These are phyloP conservation scores for Cephalophus harveyi DNA, from an alignment of 2,113 vertebrate genomes.

Conservation along the genomic window DNA sequence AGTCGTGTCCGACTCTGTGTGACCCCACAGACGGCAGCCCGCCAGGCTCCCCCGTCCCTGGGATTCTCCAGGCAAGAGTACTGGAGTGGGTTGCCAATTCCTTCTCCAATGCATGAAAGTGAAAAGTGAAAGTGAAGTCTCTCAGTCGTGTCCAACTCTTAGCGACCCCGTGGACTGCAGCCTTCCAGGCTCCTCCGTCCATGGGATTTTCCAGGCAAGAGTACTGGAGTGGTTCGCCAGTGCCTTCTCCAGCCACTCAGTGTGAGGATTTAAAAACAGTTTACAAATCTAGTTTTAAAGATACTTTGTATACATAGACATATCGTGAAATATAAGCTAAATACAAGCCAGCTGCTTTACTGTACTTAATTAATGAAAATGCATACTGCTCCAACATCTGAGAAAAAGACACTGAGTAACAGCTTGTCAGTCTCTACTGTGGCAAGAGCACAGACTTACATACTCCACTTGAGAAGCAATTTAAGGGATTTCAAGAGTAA, in stretches of 20 bases:
- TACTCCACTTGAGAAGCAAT: neutral
- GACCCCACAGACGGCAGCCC: too few relatives aligned
- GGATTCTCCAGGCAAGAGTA: too few relatives aligned
- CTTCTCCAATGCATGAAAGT: too few relatives aligned
- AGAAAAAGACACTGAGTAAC: neutral
- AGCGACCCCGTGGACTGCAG: too few relatives aligned
- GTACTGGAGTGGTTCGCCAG: too few relatives aligned
- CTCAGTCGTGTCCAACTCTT: too few relatives aligned
- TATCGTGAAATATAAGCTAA: neutral
- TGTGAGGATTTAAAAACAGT: neutral
- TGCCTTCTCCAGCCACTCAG: neutral
- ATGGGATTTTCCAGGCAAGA: too few relatives aligned
- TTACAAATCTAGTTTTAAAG: neutral
- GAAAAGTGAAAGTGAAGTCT: too few relatives aligned
- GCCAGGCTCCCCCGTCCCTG: too few relatives aligned
- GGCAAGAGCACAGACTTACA: neutral
- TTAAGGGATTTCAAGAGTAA: neutral
- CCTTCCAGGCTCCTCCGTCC: too few relatives aligned
- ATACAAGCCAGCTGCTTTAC: conserved; percentile 31
- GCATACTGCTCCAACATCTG: neutral
- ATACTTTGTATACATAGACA: neutral
- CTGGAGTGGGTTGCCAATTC: too few relatives aligned
- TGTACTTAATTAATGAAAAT: conserved; percentile 39
- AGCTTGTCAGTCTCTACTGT: neutral
- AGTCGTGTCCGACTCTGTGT: too few relatives aligned